phyloP scores from a whole-genome alignment of 1,140 invertebrate species.

The Semibalanus balanoides region DNA sequence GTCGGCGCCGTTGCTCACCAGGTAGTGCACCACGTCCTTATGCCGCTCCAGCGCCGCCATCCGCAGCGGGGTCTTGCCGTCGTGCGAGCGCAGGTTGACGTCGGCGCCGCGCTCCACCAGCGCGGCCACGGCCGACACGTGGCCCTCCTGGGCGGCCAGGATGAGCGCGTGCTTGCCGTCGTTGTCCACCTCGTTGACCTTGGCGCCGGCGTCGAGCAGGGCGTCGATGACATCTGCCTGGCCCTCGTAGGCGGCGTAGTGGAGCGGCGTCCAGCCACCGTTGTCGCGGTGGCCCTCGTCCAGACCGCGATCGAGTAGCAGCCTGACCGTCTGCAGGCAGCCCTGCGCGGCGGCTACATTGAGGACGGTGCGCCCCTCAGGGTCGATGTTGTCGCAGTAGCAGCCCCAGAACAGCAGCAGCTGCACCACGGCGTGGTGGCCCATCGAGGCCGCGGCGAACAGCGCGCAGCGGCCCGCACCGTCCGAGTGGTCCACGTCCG shows the following conservation, averaged over 20 bases:
- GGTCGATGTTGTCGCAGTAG: constrained; percentile 75
- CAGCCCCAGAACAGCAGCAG: constrained; percentile 75
- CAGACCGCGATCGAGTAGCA: constrained; percentile 71
- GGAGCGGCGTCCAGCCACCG: constrained; percentile 84
- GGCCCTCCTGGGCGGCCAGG: constrained; percentile 77
- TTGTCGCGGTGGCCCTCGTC: constrained; percentile 83
- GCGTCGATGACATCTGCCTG: constrained; percentile 75
- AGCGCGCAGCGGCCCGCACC: constrained; percentile 59
- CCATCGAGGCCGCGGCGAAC: constrained; percentile 67
- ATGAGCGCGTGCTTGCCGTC: constrained; percentile 83
- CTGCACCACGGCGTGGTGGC: constrained; percentile 62
- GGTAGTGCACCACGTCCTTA: constrained; percentile 55
- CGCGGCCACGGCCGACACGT: constrained; percentile 49
- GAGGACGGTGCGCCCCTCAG: constrained; percentile 69
- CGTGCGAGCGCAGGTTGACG: constrained; percentile 77
- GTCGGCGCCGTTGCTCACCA: constrained; percentile 63
- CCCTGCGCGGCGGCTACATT: constrained; percentile 36
- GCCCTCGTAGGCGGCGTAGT: constrained; percentile 83
- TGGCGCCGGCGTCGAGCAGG: constrained; percentile 76
- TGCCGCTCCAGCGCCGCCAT: constrained; percentile 74
- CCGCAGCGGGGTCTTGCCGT: constrained; percentile 86
- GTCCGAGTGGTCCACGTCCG: constrained; percentile 71
- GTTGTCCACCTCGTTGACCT: constrained; percentile 81
- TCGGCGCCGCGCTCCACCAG: constrained; percentile 58
- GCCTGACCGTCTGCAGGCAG: constrained; percentile 56